A percentile compares a stretch with the other conserved stretches of the same genome.
These are phyloP conservation scores for Butastur rufipennis DNA, from an alignment of 2,113 vertebrate genomes.

Conservation along the genomic window DNA sequence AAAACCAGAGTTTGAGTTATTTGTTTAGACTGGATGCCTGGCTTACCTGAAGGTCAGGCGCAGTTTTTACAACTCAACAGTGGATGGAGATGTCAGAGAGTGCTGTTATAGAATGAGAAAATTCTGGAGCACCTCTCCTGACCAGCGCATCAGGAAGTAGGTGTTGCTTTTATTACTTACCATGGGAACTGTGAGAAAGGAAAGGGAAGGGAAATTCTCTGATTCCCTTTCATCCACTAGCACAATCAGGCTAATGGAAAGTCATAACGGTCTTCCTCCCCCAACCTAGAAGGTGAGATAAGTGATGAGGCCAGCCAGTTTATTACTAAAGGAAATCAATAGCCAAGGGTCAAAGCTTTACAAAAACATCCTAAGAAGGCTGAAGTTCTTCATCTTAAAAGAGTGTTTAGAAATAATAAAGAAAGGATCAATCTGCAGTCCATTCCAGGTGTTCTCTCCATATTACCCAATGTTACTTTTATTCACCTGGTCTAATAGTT, in stretches of 20 bases:
- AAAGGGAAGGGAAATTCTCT: constrained; percentile 3
- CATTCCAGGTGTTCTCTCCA: constrained; percentile 63
- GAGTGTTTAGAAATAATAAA: constrained; percentile 48
- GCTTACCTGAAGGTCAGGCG: neutral
- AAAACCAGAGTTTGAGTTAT: neutral
- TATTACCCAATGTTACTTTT: constrained; percentile 60
- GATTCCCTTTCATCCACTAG: neutral
- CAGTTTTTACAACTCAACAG: neutral
- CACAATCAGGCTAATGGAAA: constrained; percentile 23
- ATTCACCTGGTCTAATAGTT: constrained; percentile 74
- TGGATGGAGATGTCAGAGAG: neutral
- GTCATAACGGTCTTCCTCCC: neutral
- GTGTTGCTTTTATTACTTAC: neutral
- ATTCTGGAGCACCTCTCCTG: neutral
- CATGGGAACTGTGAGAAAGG: neutral
- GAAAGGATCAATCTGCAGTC: constrained; percentile 38
- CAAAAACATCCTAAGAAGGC: constrained; percentile 8
- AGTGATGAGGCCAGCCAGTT: neutral
- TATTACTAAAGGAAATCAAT: constrained; percentile 30
- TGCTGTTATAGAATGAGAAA: neutral
- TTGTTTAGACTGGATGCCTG: neutral
- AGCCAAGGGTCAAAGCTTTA: constrained; percentile 34
- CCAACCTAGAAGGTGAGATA: neutral
- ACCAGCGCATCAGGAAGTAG: neutral
- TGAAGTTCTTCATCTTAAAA: constrained; percentile 13